These are phyloP conservation scores for Parnassius orleans DNA, from an alignment of 2,888 invertebrate species.

Conservation along the genomic window DNA sequence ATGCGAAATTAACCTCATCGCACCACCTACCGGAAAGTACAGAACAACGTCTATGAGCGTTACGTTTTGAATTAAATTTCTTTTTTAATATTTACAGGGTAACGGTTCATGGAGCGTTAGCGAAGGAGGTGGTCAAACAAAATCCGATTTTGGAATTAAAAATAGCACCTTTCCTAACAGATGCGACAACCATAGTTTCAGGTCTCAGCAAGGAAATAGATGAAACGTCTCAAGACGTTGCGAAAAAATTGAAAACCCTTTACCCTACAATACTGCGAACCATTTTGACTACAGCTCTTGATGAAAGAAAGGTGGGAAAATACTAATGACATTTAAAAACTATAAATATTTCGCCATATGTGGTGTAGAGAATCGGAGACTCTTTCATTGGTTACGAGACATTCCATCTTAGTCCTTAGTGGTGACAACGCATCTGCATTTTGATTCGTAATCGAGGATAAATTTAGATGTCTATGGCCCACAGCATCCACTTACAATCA, in stretches of 20 bases:
- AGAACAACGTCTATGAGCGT: too few relatives aligned
- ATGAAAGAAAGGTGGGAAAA: slow-evolving; percentile 61
- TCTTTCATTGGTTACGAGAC: too few relatives aligned
- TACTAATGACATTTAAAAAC: neutral
- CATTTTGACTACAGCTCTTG: slow-evolving; percentile 54
- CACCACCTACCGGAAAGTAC: too few relatives aligned
- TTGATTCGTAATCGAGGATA: too few relatives aligned
- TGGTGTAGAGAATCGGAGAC: too few relatives aligned
- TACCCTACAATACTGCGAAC: slow-evolving; percentile 54
- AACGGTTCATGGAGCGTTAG: slow-evolving; percentile 68
- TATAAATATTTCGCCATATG: too few relatives aligned
- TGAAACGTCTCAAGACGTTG: slow-evolving; percentile 40
- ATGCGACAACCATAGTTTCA: slow-evolving; percentile 48
- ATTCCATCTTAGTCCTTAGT: too few relatives aligned
- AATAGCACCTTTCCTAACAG: slow-evolving; percentile 57
- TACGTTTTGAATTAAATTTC: neutral
- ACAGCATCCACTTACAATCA: too few relatives aligned
- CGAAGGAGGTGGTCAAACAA: slow-evolving; percentile 70
- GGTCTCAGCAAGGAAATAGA: slow-evolving; percentile 59
- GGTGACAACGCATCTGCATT: too few relatives aligned
- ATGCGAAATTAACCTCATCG: too few relatives aligned
- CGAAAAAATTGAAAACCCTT: slow-evolving; percentile 43
- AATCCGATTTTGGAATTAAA: slow-evolving; percentile 66
- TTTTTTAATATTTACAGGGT: slow-evolving; percentile 46
- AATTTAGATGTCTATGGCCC: too few relatives aligned